Conservation (phyloP, 2,113 vertebrate species). For the Aythya baeri region DNA sequence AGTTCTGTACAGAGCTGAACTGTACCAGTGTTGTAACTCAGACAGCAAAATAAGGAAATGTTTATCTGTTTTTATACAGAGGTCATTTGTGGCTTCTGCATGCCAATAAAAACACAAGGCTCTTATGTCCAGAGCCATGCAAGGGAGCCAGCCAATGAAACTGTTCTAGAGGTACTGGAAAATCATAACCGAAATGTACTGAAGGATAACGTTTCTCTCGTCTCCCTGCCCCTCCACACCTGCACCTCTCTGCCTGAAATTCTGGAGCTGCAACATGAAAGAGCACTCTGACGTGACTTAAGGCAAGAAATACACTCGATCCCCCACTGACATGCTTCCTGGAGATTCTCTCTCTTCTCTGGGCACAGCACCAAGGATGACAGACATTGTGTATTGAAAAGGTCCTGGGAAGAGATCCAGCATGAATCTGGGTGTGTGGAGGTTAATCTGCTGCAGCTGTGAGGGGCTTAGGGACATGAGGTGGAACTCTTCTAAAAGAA, state of each 20-base stretch:
- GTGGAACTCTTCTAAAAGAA: constrained; percentile 5
- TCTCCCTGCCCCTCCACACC: background rate
- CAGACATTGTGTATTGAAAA: background rate
- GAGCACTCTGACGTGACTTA: background rate
- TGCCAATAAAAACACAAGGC: background rate
- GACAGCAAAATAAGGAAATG: background rate
- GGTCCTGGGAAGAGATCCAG: background rate
- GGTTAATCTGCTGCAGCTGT: constrained; percentile 42
- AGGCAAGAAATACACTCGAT: background rate
- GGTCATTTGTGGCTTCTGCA: background rate
- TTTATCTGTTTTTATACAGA: background rate
- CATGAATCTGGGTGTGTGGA: background rate
- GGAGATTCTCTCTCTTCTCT: background rate
- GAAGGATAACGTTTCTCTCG: background rate
- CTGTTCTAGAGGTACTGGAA: background rate
- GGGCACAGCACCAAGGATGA: constrained; percentile 4
- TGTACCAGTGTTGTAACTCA: background rate
- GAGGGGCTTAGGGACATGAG: background rate
- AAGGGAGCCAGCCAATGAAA: background rate
- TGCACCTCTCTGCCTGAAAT: background rate
- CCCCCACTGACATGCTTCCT: accelerated
- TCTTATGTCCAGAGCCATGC: background rate
- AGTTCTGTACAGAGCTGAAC: background rate
- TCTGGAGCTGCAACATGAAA: background rate
- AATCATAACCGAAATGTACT: background rate